Evolutionary conservation across 1,140 invertebrate species (phyloP).

Genomic region (Tetragnatha versicolor): DNA sequence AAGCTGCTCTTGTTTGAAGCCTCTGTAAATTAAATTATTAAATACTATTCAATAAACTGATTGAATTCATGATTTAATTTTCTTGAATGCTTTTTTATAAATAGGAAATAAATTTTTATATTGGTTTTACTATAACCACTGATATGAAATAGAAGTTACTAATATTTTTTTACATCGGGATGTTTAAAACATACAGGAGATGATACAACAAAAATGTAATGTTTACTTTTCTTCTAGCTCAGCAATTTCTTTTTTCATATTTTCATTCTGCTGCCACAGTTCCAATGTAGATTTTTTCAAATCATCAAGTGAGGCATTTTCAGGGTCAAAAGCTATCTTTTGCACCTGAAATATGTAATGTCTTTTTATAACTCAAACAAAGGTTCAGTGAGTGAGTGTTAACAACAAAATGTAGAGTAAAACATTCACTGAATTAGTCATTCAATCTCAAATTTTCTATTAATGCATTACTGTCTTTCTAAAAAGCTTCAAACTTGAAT

Average conservation of each 20-base stretch:
- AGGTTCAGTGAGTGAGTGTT: not conserved
- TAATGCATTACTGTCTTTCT: no score
- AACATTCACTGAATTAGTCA: no score
- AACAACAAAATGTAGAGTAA: not conserved
- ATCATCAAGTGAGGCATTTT: slow-evolving; percentile 5
- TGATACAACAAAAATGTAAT: not conserved
- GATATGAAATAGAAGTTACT: not conserved
- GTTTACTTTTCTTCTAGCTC: not conserved
- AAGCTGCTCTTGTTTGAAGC: slow-evolving; percentile 61
- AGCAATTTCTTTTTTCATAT: slow-evolving; percentile 1
- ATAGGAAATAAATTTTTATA: no score
- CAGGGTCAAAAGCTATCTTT: slow-evolving; percentile 5
- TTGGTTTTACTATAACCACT: no score
- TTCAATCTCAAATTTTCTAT: not conserved
- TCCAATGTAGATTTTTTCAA: not conserved
- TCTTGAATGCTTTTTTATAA: no score
- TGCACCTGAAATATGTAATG: not conserved
- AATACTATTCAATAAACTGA: no score
- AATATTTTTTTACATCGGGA: not conserved
- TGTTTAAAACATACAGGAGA: not conserved
- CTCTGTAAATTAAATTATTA: slow-evolving; percentile 58
- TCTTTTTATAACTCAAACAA: not conserved
- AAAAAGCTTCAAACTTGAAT: no score
- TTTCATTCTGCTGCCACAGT: slow-evolving; percentile 34
- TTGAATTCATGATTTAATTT: no score